Evolutionary conservation across 2,888 invertebrate genomes (phyloP).

Genomic region (Osmoderma eremita): DNA sequence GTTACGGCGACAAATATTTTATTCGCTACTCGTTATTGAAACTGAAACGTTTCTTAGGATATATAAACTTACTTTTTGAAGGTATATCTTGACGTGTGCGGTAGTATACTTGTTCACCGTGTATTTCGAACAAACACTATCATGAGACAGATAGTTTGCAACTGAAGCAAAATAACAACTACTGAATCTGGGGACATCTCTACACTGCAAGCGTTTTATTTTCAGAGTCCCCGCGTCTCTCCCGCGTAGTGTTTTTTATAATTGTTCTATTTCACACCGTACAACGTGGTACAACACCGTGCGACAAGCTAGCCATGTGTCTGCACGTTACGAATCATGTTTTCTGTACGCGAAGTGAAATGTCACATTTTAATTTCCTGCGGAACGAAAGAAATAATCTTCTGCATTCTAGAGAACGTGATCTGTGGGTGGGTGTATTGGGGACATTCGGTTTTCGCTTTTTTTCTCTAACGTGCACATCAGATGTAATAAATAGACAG

Average conservation of each 20-base stretch:
- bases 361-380: background rate
- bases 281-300: background rate
- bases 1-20: conserved; percentile 2
- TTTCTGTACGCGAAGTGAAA: background rate
- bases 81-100: background rate
- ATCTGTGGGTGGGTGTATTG: background rate
- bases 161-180: conserved; percentile 55
- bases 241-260: conserved; percentile 60
- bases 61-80: background rate
- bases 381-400: background rate
- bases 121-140: conserved; percentile 52
- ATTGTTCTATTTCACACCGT: conserved; percentile 52
- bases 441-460: conserved; percentile 5
- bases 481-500: conserved; percentile 29
- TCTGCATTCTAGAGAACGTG: background rate
- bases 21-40: conserved; percentile 39
- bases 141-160: conserved; percentile 54
- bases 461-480: conserved; percentile 25
- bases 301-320: background rate
- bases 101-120: background rate
- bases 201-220: conserved; percentile 63
- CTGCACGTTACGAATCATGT: conserved; percentile 3
- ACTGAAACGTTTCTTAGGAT: background rate
- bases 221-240: conserved; percentile 59
- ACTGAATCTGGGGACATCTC: conserved; percentile 62